Evolutionary conservation across 2,888 invertebrate genomes (phyloP).

Genomic region (Balanococcus diminutus): DNA sequence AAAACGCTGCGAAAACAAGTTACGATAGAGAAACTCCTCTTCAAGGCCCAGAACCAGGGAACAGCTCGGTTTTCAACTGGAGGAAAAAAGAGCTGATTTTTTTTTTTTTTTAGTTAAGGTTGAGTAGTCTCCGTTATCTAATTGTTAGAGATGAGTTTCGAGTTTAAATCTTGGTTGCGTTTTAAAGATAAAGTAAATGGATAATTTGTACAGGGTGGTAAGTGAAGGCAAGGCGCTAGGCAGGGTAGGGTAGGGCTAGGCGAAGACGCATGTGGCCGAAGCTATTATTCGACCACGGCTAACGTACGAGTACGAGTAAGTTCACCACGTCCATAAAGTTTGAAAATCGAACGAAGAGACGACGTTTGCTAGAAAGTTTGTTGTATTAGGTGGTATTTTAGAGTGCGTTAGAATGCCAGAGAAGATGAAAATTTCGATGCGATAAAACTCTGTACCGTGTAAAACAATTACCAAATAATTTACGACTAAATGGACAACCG

Average conservation of each 20-base stretch:
- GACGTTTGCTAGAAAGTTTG: neutral
- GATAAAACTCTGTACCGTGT: neutral
- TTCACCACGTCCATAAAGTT: neutral
- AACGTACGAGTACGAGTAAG: neutral
- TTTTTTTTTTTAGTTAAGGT: neutral
- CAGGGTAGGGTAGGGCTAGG: too few relatives aligned
- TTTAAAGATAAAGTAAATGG: neutral
- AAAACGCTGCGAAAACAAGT: neutral
- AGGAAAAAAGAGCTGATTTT: neutral
- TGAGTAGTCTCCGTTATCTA: neutral
- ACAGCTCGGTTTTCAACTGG: neutral
- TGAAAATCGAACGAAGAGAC: neutral
- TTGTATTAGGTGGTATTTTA: neutral
- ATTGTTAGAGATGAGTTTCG: neutral
- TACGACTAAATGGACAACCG: constrained; percentile 26
- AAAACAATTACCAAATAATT: constrained; percentile 35
- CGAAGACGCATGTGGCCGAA: neutral
- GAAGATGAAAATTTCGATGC: neutral
- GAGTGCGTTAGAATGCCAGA: neutral
- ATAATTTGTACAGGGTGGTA: neutral
- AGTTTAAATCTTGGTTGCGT: neutral
- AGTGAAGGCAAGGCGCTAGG: too few relatives aligned
- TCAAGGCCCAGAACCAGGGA: too few relatives aligned
- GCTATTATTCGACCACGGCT: neutral
- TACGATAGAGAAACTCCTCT: neutral